Base-by-base conservation (phyloP, 2,113 vertebrate species). In the Hypanus sabinus region DNA sequence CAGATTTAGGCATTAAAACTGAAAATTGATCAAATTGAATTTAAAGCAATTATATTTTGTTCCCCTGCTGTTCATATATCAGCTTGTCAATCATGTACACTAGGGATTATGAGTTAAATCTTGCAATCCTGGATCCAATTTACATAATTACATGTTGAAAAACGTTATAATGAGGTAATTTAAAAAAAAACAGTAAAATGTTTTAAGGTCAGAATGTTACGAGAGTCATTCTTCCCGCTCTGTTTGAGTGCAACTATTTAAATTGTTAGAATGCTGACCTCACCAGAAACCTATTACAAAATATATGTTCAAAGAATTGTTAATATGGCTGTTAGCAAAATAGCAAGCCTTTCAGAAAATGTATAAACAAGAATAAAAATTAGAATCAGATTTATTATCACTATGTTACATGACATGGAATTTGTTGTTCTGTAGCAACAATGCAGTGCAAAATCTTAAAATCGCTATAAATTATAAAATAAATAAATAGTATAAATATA, bases 101-200 rank as follows among this genome's bases (percentile, higher is more conserved):
- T 90, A 14, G 85, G 30, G 57, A n/a, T 68, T 65, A 65, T n/a
- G 62, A 65, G 30, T 90, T 90, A 90, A 90, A 85, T n/a, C 7
- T 85, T 30, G 46, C 22, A 85, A 68, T 68, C 60, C 18, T 90
- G 85, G 60, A 90, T 20, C n/a, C 65, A 68, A 65, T 88, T 88
- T 88, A 62, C 60, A 90, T 90, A 90, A 90, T 90, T 90, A 62
- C 18, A n/a, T 88, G 85, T 33, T 90, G 85, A 88, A 88, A 85
- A n/a, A 62, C n/a, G 60, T 16, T 90, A 10, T 68, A 90, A 68
- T 68, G 85, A 90, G 60, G 60, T 33, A 20, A 20, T 88, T n/a
- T 27, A 30, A 1, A 68, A 65, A 62, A 65, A 65, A 65, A 8
- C 85, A 65, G n/a, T 90, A 18, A 90, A 90, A 68, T 33, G 12